Evolutionary conservation across 2,888 invertebrate species (phyloP), one percentile per base, ranked within the genome.

Genomic region (Rhagonycha lutea): DNA sequence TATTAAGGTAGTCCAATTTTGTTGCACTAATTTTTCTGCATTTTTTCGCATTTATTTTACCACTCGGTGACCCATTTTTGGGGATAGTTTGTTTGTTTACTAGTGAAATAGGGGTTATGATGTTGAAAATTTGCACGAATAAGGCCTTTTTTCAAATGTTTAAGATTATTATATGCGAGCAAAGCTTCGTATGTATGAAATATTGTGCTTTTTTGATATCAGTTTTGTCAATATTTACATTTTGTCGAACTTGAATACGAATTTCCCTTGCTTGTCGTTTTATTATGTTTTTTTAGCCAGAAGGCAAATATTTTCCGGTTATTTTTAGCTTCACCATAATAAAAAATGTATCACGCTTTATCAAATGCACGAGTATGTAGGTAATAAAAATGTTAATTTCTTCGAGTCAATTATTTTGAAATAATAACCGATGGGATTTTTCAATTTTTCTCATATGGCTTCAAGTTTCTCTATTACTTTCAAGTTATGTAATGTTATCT

Each of bases 191-290:
- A 18, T 61, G 14, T 9, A 28, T 28, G 18, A 61, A 76, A 76
- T 68, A 10, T 24, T 63, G 70, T 71, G 18, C 32, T 70, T 77
- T 75, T 73, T 61, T 28, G 61, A 14, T 68, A 47, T 23, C 32
- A 69, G 67, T 62, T 69, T 18, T 61, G 75, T 76, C 78, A 79
- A 81, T 81, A 80, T 79, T 80, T 80, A 79, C 80, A 81, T 79
- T 81, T 82, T 81, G 81, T 82, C 81, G 79, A 81, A 79, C 69
- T 70, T 61, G 75, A 79, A 67, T 62, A 69, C 70, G 73, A 73
- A 70, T 75, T 76, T 71, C 68, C 72, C 65, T 75, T 74, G 29
- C 73, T 75, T 69, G 73, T 73, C 72, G 32, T 77, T 78, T 78
- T 79, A 76, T 73, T 72, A 72, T 75, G 78, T 69, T 79, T 80